phyloP scores from a whole-genome alignment of 2,888 invertebrate genomes.

The Alviniconcha strummeri region DNA sequence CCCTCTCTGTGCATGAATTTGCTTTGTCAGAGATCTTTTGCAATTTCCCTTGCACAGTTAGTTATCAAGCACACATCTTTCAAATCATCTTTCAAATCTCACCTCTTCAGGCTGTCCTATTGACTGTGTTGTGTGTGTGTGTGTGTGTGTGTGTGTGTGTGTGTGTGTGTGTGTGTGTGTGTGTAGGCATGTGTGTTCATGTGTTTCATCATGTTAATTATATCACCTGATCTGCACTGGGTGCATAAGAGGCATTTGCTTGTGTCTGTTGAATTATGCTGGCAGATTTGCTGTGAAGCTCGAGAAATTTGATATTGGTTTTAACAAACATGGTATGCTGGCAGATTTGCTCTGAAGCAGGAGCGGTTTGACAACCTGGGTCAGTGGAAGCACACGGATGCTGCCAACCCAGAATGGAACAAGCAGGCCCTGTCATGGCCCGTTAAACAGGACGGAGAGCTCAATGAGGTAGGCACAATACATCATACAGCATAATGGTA shows the following conservation, averaged over 20 bases:
- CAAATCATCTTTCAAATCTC: too few relatives aligned
- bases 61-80: too few relatives aligned
- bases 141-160: conserved; percentile 7
- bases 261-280: too few relatives aligned
- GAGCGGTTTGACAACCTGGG: conserved; percentile 71
- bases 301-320: too few relatives aligned
- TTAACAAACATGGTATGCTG: too few relatives aligned
- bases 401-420: conserved; percentile 71
- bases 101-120: too few relatives aligned
- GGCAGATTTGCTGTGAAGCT: too few relatives aligned
- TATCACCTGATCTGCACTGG: background rate
- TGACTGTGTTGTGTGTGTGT: background rate
- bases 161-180: conserved; percentile 5
- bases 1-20: too few relatives aligned
- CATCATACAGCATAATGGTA: too few relatives aligned
- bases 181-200: background rate
- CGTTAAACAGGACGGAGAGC: conserved; percentile 62
- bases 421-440: conserved; percentile 73
- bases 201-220: background rate
- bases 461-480: conserved; percentile 62
- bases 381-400: conserved; percentile 72
- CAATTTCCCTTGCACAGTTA: too few relatives aligned
- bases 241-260: too few relatives aligned
- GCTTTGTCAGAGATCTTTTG: too few relatives aligned
- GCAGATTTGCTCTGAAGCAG: conserved; percentile 72